Conservation (phyloP, 2,113 vertebrate genomes). For the Phaethon lepturus region DNA sequence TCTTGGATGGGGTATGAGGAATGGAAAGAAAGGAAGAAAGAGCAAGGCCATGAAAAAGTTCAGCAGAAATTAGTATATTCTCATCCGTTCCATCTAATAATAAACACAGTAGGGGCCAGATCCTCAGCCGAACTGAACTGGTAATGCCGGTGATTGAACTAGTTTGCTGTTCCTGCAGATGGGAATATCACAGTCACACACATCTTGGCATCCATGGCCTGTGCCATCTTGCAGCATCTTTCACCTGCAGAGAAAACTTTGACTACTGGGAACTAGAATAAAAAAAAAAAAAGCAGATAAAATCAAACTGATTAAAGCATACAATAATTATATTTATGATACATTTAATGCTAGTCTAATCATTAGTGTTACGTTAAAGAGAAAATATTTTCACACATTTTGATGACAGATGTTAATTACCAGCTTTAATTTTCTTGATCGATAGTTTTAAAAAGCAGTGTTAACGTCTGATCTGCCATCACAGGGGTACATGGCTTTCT, state of each 20-base stretch:
- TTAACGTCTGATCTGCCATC: background rate
- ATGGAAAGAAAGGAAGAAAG: constrained; percentile 43
- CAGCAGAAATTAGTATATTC: constrained; percentile 30
- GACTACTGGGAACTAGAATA: background rate
- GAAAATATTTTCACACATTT: background rate
- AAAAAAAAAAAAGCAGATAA: background rate
- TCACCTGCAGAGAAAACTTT: background rate
- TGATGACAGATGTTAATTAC: background rate
- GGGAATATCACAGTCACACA: background rate
- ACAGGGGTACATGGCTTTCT: background rate
- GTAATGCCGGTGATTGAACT: background rate
- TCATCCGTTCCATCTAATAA: background rate
- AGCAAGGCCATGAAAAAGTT: constrained; percentile 45
- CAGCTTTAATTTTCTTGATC: background rate
- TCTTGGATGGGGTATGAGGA: constrained; percentile 35
- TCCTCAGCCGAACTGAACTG: constrained; percentile 15
- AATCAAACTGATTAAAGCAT: background rate
- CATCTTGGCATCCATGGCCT: background rate
- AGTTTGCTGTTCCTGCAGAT: background rate
- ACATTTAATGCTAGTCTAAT: background rate
- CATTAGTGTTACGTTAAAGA: background rate
- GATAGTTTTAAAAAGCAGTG: background rate
- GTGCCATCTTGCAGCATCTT: background rate
- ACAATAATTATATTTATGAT: background rate
- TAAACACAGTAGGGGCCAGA: constrained; percentile 4